Conservation (phyloP, 1,140 invertebrate species). For the Cecropterus lyciades region DNA sequence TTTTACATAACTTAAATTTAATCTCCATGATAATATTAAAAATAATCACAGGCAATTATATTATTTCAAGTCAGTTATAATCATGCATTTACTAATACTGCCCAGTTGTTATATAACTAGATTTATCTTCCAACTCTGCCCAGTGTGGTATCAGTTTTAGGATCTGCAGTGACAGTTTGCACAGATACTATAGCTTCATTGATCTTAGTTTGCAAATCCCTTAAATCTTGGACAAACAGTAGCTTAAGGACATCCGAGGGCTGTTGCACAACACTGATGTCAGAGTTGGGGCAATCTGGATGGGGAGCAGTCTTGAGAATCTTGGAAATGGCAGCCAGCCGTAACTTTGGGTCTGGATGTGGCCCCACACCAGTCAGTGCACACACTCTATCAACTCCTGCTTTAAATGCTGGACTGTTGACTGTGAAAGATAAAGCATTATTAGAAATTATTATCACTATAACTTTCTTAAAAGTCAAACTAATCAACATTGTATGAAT, state of each 20-base stretch:
- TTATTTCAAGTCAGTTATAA: too few species aligned
- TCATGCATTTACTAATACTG: background rate
- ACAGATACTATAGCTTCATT: conserved; percentile 97
- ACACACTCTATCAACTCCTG: conserved; percentile 87
- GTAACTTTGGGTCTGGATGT: conserved; percentile 71
- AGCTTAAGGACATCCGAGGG: conserved; percentile 91
- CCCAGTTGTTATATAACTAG: background rate
- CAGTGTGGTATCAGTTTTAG: conserved; percentile 97
- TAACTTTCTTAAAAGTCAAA: too few species aligned
- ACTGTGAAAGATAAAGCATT: conserved; percentile 89
- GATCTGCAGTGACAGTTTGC: conserved; percentile 97
- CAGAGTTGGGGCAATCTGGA: conserved; percentile 89
- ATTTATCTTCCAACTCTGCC: conserved; percentile 93
- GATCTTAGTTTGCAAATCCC: conserved; percentile 96
- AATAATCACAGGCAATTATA: too few species aligned
- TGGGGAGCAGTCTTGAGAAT: conserved; percentile 92
- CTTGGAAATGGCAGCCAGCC: conserved; percentile 88
- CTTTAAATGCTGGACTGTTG: conserved; percentile 92
- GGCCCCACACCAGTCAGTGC: conserved; percentile 73
- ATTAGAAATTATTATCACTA: too few species aligned
- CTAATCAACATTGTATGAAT: too few species aligned
- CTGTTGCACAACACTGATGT: conserved; percentile 87
- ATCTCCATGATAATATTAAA: too few species aligned
- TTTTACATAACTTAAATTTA: too few species aligned
- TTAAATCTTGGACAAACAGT: conserved; percentile 95